Base-by-base conservation (phyloP, 2,113 vertebrate genomes). In the Cryptomyrus ogoouensis region DNA sequence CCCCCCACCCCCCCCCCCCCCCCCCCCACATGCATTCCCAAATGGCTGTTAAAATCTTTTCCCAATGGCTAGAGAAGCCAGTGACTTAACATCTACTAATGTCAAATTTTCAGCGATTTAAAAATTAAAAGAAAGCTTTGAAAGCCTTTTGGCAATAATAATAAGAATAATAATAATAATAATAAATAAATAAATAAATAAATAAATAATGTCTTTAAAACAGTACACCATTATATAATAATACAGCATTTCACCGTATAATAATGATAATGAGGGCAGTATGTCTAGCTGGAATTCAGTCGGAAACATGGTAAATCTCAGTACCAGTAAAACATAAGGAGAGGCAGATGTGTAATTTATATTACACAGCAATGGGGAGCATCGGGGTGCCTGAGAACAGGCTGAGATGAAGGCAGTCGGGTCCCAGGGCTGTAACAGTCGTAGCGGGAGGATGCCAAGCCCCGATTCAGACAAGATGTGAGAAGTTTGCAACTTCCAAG, bases 321-420 rank as follows among this genome's bases (percentile, higher is more conserved):
- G 49, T 39, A 31, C 85, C 8, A 31, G 85, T 47, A 53, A 47
- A 35, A 35, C 47, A 87, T 52, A 53, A 52, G 49, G 19, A 35
- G 1, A 53, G 47, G 85, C 85, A 87, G 85, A 53, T 87, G 85
- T 52, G 49, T 56, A 87, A 53, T 87, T 87, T 53, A 39, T 87
- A 27, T 35, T 53, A 27, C 49, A 87, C 50, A 31, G 49, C 21
- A 27, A 87, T 47, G n/a, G 27, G 27, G 56, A 10, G 50, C 27
- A 52, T 27, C 13, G 13, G 85, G 15, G 50, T 53, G 5, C 5
- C 12, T 53, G 85, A 15, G 85, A 53, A 53, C n/a, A 53, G n/a
- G 50, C 50, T 87, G 49, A 52, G 49, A 53, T 53, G 47, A 35
- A 87, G 85, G 49, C 49, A 44, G 31, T 35, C 50, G 1, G 46